Conservation (phyloP, 2,113 vertebrate species). For the Lagopus leucura region DNA sequence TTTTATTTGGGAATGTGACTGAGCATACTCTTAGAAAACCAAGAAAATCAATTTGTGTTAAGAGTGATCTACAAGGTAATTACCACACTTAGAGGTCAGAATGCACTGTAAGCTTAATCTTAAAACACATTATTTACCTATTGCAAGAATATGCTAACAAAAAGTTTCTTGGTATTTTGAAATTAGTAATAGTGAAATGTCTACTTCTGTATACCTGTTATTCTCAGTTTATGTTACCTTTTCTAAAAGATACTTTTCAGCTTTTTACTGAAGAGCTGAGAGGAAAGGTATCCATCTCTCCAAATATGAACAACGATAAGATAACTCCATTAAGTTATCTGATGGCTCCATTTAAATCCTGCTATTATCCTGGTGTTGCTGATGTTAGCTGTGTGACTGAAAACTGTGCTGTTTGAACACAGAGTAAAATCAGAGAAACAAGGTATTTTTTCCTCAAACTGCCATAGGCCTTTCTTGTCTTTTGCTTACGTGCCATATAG, state of each 20-base stretch:
- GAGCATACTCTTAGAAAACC: slow-evolving; percentile 17
- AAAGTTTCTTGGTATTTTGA: background rate
- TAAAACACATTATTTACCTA: background rate
- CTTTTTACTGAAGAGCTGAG: background rate
- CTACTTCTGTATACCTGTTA: background rate
- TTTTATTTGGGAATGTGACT: slow-evolving; percentile 28
- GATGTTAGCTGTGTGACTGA: background rate
- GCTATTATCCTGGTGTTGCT: background rate
- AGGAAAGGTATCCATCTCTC: background rate
- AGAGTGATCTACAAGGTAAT: slow-evolving; percentile 20
- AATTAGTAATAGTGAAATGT: background rate
- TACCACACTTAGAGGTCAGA: background rate
- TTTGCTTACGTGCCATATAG: background rate
- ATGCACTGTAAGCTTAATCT: slow-evolving; percentile 21
- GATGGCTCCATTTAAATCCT: background rate
- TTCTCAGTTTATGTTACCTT: background rate
- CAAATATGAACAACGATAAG: background rate
- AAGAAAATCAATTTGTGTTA: slow-evolving; percentile 42
- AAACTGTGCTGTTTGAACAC: background rate
- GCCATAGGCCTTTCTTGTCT: background rate
- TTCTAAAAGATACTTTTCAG: background rate
- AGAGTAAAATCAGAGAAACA: background rate
- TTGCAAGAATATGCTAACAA: background rate
- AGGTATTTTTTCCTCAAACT: background rate
- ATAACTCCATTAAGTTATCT: background rate